Percentiles rank a stretch among this genome's conserved stretches.
Evolutionary conservation across 1,140 invertebrate species (phyloP).

Genomic region (Drosophila parvula): DNA sequence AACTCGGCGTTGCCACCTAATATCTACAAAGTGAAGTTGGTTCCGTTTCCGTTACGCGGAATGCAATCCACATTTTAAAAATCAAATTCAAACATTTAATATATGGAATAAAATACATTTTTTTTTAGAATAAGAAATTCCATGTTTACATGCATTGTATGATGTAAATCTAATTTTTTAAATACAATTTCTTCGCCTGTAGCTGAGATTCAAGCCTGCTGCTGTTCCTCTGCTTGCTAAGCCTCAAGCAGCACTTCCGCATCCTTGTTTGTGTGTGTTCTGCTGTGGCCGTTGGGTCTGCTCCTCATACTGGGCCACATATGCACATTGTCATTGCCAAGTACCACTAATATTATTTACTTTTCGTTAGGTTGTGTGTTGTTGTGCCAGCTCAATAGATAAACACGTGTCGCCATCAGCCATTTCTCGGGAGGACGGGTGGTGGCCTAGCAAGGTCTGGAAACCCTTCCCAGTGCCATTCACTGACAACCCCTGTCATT

Average conservation of each 20-base stretch:
- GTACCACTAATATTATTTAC: slow-evolving; percentile 82
- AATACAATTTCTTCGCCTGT: background rate
- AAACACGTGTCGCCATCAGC: slow-evolving; percentile 37
- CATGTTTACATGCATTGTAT: no score
- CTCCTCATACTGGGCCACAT: slow-evolving; percentile 62
- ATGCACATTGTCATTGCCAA: slow-evolving; percentile 80
- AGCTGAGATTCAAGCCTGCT: slow-evolving; percentile 30
- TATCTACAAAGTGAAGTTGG: no score
- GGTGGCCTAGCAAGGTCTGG: background rate
- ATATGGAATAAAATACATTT: no score
- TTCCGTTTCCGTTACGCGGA: no score
- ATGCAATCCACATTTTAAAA: no score
- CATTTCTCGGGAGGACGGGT: slow-evolving; percentile 2
- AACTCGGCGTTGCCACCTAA: no score
- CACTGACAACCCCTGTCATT: slow-evolving; percentile 21
- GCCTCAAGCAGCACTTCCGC: slow-evolving; percentile 73
- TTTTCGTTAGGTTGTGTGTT: slow-evolving; percentile 75
- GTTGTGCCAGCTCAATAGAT: slow-evolving; percentile 55
- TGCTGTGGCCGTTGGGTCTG: slow-evolving; percentile 34
- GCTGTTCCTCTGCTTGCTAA: slow-evolving; percentile 21
- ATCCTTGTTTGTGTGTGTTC: slow-evolving; percentile 64
- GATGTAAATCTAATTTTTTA: no score
- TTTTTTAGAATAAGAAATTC: no score
- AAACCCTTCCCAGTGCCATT: slow-evolving; percentile 1
- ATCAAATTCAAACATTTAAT: no score